phyloP scores from a whole-genome alignment of 2,797 vertebrate species.

The Schizopygopsis pylzovi region DNA sequence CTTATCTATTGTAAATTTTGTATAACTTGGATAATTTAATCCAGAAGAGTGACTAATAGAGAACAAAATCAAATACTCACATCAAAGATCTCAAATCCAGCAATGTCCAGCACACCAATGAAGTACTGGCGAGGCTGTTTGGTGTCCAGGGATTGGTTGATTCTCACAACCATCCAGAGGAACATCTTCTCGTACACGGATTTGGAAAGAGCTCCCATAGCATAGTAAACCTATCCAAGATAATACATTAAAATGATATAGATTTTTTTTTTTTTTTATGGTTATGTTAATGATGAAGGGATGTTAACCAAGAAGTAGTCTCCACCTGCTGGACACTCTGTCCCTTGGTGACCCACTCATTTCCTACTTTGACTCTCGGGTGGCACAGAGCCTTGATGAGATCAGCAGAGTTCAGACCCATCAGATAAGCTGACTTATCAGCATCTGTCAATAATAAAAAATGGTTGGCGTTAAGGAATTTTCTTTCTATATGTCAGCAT shows the following conservation, averaged over 20 bases:
- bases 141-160: constrained; percentile 81
- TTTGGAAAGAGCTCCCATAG: constrained; percentile 81
- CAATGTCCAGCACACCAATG: constrained; percentile 21
- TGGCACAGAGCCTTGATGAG: constrained; percentile 74
- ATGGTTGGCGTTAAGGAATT: background rate
- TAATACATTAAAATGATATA: too few species aligned
- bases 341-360: constrained; percentile 78
- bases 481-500: background rate
- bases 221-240: background rate
- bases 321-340: constrained; percentile 76
- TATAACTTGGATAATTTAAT: too few species aligned
- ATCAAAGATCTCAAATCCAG: constrained; percentile 27
- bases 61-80: background rate
- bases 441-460: constrained; percentile 60
- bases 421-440: constrained; percentile 75
- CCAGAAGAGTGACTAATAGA: background rate
- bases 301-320: background rate
- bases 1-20: too few species aligned
- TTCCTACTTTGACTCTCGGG: constrained; percentile 77
- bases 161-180: constrained; percentile 66
- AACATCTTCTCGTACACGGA: constrained; percentile 82
- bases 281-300: background rate
- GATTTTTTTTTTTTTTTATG: too few species aligned
- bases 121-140: constrained; percentile 58
- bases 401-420: constrained; percentile 76